Conservation (phyloP, 1,140 invertebrate species). For the Brachionus sp. region DNA sequence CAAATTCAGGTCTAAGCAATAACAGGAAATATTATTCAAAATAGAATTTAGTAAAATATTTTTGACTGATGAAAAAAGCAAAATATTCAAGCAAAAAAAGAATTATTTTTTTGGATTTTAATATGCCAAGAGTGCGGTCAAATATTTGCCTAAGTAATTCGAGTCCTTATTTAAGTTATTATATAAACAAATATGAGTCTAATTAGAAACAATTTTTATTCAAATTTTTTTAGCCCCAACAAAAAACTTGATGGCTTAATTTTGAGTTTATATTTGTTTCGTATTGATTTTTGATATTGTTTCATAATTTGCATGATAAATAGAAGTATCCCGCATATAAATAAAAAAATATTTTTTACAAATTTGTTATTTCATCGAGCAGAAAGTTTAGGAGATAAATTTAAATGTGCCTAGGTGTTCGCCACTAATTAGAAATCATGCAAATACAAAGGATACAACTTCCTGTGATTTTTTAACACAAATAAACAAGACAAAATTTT, state of each 20-base stretch:
- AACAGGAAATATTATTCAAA: neutral
- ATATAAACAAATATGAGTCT: neutral
- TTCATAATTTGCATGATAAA: conserved; percentile 10
- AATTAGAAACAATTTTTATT: neutral
- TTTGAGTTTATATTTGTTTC: neutral
- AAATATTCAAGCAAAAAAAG: neutral
- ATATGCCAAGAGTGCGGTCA: neutral
- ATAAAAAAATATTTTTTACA: neutral
- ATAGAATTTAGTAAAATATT: neutral
- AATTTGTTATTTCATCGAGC: neutral
- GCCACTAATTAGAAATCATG: neutral
- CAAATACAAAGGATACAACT: neutral
- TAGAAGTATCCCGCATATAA: neutral
- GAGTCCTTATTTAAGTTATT: neutral
- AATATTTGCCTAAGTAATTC: neutral
- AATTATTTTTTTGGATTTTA: neutral
- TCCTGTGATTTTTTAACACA: neutral
- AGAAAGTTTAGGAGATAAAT: neutral
- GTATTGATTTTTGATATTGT: conserved; percentile 2
- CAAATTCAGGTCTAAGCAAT: neutral
- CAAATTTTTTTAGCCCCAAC: neutral
- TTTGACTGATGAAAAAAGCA: neutral
- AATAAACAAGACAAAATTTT: neutral
- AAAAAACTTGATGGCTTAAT: neutral
- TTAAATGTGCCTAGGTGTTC: neutral